Evolutionary conservation across 2,888 invertebrate species (phyloP).

Genomic region (Agriopis marginaria): DNA sequence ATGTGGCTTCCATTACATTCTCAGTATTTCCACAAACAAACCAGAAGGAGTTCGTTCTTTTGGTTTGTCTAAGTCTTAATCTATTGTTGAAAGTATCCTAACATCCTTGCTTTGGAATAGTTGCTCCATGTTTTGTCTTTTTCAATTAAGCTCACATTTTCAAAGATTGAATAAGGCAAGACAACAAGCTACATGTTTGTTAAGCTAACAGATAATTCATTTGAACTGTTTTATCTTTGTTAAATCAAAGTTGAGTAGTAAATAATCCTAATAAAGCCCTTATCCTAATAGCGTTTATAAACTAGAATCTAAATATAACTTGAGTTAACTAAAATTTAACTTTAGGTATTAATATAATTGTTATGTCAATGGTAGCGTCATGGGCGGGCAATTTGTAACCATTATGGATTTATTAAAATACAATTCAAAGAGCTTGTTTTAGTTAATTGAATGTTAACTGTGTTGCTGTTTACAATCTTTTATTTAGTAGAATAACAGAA

Average conservation of each 20-base stretch:
- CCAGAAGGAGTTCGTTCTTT: not conserved
- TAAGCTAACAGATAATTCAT: too few relatives aligned
- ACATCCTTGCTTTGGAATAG: too few relatives aligned
- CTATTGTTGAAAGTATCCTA: not conserved
- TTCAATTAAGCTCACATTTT: too few relatives aligned
- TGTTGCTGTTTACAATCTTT: constrained; percentile 16
- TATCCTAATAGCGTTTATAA: too few relatives aligned
- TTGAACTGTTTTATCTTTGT: too few relatives aligned
- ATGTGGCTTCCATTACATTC: not conserved
- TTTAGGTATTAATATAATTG: not conserved
- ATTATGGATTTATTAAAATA: constrained; percentile 32
- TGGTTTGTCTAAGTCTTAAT: not conserved
- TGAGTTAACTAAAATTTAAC: too few relatives aligned
- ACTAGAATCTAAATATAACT: too few relatives aligned
- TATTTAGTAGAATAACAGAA: not conserved
- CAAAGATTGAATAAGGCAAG: too few relatives aligned
- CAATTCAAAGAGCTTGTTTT: constrained; percentile 21
- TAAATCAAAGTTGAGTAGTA: too few relatives aligned
- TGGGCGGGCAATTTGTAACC: constrained; percentile 28
- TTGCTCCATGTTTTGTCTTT: too few relatives aligned
- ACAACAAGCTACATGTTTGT: too few relatives aligned
- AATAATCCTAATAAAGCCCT: too few relatives aligned
- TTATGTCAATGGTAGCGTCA: constrained; percentile 36
- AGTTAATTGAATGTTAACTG: constrained; percentile 21
- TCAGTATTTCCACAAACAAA: not conserved